phyloP scores from a whole-genome alignment of 2,888 invertebrate genomes.

The Dromius quadrimaculatus region DNA sequence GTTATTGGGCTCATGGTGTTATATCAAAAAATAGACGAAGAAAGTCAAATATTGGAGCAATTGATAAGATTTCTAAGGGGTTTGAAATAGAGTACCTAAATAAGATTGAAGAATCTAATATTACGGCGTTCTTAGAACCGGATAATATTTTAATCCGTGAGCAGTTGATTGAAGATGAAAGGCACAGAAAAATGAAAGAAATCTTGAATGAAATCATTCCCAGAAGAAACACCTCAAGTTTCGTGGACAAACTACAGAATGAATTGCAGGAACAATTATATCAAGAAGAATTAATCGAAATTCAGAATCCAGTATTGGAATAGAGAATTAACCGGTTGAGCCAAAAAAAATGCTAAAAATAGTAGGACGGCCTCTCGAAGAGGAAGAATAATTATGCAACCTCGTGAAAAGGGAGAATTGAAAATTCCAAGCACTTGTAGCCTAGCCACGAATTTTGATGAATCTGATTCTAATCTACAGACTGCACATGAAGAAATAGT shows the following conservation, averaged over 20 bases:
- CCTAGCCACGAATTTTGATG: no score
- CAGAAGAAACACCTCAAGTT: constrained; percentile 60
- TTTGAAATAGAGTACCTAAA: constrained; percentile 53
- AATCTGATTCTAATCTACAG: no score
- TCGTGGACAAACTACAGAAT: constrained; percentile 60
- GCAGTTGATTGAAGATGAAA: constrained; percentile 66
- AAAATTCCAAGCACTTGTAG: constrained; percentile 13
- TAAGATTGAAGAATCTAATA: constrained; percentile 55
- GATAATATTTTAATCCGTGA: constrained; percentile 66
- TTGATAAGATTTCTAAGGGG: constrained; percentile 61
- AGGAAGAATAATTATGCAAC: no score
- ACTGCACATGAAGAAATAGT: not conserved
- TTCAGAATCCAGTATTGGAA: not conserved
- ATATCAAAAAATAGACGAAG: constrained; percentile 53
- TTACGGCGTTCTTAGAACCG: constrained; percentile 61
- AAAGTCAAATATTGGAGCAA: constrained; percentile 33
- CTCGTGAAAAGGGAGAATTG: not conserved
- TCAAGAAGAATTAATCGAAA: not conserved
- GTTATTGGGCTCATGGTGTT: constrained; percentile 57
- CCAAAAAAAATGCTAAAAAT: no score
- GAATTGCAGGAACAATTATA: constrained; percentile 4
- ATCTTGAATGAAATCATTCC: constrained; percentile 62
- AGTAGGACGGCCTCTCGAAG: not conserved
- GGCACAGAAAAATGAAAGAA: constrained; percentile 66
- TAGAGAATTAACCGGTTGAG: not conserved